phyloP scores from a whole-genome alignment of 1,140 invertebrate species.

The Aphelenchoides fujianensis region DNA sequence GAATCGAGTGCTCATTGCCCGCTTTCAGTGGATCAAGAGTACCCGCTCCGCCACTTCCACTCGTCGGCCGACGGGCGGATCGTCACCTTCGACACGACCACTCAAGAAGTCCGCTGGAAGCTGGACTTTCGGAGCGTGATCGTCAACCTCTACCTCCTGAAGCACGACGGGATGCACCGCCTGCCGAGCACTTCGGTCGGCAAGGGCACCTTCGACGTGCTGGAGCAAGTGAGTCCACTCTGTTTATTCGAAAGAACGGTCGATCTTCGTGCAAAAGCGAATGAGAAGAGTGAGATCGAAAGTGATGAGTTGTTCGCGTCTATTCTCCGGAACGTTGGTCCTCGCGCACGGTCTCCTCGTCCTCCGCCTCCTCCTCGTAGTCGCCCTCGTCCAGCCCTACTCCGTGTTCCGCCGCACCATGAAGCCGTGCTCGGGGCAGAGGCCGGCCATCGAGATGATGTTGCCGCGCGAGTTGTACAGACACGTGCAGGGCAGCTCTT shows the following conservation, averaged over 20 bases:
- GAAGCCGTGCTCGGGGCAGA: conserved; percentile 60
- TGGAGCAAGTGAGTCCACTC: conserved; percentile 13
- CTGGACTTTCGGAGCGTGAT: conserved; percentile 81
- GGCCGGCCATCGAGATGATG: conserved; percentile 57
- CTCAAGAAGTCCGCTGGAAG: conserved; percentile 79
- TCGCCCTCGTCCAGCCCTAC: conserved; percentile 35
- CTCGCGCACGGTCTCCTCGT: conserved; percentile 22
- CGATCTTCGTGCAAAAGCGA: conserved; percentile 15
- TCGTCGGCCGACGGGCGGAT: conserved; percentile 41
- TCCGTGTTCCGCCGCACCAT: conserved; percentile 45
- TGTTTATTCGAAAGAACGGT: background rate
- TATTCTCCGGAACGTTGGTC: conserved; percentile 5
- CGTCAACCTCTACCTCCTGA: conserved; percentile 80
- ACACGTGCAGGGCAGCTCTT: conserved; percentile 59
- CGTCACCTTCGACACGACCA: conserved; percentile 66
- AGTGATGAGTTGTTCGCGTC: background rate
- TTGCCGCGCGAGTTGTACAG: conserved; percentile 50
- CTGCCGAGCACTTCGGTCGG: conserved; percentile 84
- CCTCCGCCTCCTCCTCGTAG: conserved; percentile 34
- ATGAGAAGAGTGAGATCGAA: background rate
- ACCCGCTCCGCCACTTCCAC: conserved; percentile 47
- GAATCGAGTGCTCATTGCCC: background rate
- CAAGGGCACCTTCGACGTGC: conserved; percentile 47
- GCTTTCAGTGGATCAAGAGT: conserved; percentile 41
- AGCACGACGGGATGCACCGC: conserved; percentile 73